These are phyloP conservation scores for Apoda limacodes DNA, from an alignment of 2,888 invertebrate genomes.

Conservation along the genomic window DNA sequence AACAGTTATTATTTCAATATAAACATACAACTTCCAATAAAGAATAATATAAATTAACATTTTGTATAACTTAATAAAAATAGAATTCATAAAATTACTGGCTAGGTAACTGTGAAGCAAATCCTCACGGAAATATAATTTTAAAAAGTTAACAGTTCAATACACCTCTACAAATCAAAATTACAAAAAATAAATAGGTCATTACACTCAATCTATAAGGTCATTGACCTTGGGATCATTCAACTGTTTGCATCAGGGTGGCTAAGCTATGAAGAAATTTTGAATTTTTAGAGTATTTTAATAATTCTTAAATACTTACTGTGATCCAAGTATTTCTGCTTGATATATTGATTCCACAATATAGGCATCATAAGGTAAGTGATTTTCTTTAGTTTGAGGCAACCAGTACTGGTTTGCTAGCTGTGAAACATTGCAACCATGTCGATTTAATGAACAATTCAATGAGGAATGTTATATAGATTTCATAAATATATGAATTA, in stretches of 20 bases:
- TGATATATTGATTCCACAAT: slow-evolving; percentile 91
- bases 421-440: slow-evolving; percentile 66
- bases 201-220: slow-evolving; percentile 50
- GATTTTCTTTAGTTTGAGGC: slow-evolving; percentile 80
- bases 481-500: slow-evolving; percentile 27
- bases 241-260: slow-evolving; percentile 55
- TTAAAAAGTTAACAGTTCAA: slow-evolving; percentile 3
- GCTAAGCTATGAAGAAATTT: slow-evolving; percentile 30
- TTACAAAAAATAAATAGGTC: slow-evolving; percentile 48
- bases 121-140: slow-evolving; percentile 5
- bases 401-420: slow-evolving; percentile 95
- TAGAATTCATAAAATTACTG: background rate
- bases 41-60: background rate
- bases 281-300: slow-evolving; percentile 22
- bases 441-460: slow-evolving; percentile 47
- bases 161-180: slow-evolving; percentile 28
- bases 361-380: slow-evolving; percentile 79
- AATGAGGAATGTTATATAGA: slow-evolving; percentile 56
- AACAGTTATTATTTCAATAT: background rate
- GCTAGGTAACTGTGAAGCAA: slow-evolving; percentile 4
- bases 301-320: slow-evolving; percentile 61
- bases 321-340: slow-evolving; percentile 86
- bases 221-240: slow-evolving; percentile 43
- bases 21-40: background rate
- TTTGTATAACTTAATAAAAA: slow-evolving; percentile 1